Evolutionary conservation across 2,888 invertebrate genomes (phyloP).

Genomic region (Coecobrya sp.): DNA sequence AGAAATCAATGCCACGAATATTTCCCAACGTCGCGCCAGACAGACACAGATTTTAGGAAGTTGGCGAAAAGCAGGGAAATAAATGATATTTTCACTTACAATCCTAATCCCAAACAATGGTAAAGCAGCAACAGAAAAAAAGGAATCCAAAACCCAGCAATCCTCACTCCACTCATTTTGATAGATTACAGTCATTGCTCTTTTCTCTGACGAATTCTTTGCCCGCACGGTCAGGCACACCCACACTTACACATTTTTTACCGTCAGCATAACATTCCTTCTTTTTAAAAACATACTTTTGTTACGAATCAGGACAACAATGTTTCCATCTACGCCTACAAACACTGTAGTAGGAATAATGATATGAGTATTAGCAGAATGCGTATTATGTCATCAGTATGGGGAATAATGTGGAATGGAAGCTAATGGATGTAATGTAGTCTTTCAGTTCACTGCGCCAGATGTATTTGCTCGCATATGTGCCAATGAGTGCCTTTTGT

Average conservation of each 20-base stretch:
- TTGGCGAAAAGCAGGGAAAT: background rate
- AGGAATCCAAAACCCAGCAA: conserved; percentile 8
- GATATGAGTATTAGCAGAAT: background rate
- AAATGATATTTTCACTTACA: conserved; percentile 19
- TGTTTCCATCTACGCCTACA: background rate
- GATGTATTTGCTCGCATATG: background rate
- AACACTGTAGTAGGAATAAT: conserved; percentile 4
- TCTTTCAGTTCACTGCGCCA: background rate
- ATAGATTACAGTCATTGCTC: conserved; percentile 39
- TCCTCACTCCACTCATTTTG: conserved; percentile 31
- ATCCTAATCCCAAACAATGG: background rate
- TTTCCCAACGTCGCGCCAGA: background rate
- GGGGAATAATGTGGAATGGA: background rate
- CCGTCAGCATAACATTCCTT: background rate
- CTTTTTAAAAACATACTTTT: background rate
- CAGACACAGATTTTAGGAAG: background rate
- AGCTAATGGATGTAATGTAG: background rate
- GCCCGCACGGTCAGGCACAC: background rate
- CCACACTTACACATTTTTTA: background rate
- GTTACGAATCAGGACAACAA: background rate
- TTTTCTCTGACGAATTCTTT: conserved; percentile 23
- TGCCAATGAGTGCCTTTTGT: background rate
- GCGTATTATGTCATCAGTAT: background rate
- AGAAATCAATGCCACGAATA: conserved; percentile 4
- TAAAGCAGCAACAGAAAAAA: background rate